These are phyloP conservation scores for Coenobita brevimanus DNA, from an alignment of 1,140 invertebrate genomes.

Conservation along the genomic window DNA sequence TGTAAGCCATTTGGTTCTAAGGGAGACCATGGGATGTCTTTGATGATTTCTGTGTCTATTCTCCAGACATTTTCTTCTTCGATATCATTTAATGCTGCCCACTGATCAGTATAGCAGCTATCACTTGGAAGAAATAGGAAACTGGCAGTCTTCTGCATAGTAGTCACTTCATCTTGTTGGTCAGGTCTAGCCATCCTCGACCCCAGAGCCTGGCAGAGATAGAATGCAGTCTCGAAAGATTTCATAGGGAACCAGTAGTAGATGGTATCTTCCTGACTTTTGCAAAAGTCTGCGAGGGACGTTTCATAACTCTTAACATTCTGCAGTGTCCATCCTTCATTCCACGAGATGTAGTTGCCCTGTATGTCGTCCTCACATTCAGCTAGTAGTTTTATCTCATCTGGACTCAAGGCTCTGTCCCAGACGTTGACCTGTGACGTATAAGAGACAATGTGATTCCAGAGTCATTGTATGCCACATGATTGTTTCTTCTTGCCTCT, in stretches of 20 bases:
- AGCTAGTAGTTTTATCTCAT: constrained; percentile 9
- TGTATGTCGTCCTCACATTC: constrained; percentile 32
- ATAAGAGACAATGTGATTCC: neutral
- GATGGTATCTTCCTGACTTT: neutral
- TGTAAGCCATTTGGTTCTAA: constrained; percentile 59
- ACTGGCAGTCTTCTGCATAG: neutral
- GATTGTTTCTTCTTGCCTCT: too few species aligned
- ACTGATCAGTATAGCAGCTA: constrained; percentile 21
- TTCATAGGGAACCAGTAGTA: constrained; percentile 16
- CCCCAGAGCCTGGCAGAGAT: constrained; percentile 32
- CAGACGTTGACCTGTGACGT: constrained; percentile 46
- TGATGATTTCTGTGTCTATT: neutral
- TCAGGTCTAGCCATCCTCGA: neutral
- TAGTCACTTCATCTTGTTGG: neutral
- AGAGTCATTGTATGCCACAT: neutral
- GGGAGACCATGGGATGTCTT: neutral
- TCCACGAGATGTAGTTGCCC: constrained; percentile 51
- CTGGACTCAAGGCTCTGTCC: constrained; percentile 11
- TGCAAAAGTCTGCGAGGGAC: constrained; percentile 22
- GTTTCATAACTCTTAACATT: constrained; percentile 33
- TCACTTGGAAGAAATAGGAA: neutral
- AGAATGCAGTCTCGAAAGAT: constrained; percentile 4
- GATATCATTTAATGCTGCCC: constrained; percentile 28
- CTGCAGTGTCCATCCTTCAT: constrained; percentile 20
- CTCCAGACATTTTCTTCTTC: constrained; percentile 42